Percentiles rank a stretch among this genome's conserved stretches.
Evolutionary conservation across 37 sponge, comb jelly and placozoan species (phyloP).

Genomic region (Lycopodina hypogea): DNA sequence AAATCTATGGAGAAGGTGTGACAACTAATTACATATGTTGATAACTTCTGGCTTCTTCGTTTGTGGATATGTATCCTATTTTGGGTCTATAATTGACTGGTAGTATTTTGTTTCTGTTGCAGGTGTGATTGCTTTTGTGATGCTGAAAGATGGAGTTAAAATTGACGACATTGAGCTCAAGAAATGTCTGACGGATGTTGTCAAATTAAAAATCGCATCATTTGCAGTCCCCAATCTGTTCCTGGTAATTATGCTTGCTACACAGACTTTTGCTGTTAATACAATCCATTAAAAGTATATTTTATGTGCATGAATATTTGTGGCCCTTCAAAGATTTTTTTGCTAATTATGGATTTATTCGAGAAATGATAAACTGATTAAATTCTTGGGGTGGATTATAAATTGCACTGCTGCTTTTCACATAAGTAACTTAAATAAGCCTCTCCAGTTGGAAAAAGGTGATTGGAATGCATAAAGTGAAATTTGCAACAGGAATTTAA

Average conservation of each 20-base stretch:
- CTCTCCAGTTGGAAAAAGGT: too few relatives aligned
- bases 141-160: conserved; percentile 78
- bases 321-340: not conserved
- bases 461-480: too few relatives aligned
- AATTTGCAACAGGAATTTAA: too few relatives aligned
- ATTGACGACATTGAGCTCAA: conserved; percentile 34
- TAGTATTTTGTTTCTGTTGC: not conserved
- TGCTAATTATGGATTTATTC: not conserved
- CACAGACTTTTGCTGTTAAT: not conserved
- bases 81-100: not conserved
- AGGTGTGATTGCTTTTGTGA: conserved; percentile 77
- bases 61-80: too few relatives aligned
- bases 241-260: conserved; percentile 47
- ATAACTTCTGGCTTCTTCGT: not conserved
- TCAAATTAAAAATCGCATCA: conserved; percentile 70
- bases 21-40: too few relatives aligned
- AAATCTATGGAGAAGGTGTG: conserved; percentile 86
- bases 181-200: conserved; percentile 42
- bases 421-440: too few relatives aligned
- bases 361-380: too few relatives aligned
- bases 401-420: too few relatives aligned
- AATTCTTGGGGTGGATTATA: too few relatives aligned
- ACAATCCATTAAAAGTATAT: not conserved
- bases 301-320: not conserved
- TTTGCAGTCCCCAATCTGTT: conserved; percentile 88